Percentiles rank a stretch among this genome's conserved stretches.
Conservation (phyloP, 2,113 vertebrate genomes). For the Xerus inauris region DNA sequence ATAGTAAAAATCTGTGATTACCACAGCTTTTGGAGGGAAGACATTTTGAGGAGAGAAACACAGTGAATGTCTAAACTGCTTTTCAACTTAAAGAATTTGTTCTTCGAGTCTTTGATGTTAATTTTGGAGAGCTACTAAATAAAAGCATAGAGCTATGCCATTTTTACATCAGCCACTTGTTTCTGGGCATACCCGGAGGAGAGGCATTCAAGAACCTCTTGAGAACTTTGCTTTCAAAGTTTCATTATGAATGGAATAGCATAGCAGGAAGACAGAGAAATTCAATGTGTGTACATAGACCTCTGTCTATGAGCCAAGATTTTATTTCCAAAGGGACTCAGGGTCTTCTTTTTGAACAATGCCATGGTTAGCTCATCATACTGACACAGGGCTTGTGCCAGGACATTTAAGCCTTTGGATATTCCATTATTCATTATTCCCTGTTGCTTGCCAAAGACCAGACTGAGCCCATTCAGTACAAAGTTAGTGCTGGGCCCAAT, state of each 20-base stretch:
- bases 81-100: slow-evolving; percentile 70
- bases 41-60: slow-evolving; percentile 4
- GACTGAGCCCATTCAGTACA: slow-evolving; percentile 79
- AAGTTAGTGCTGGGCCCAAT: slow-evolving; percentile 73
- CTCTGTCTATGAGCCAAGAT: slow-evolving; percentile 79
- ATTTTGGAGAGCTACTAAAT: slow-evolving; percentile 67
- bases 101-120: slow-evolving; percentile 74
- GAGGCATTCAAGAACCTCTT: slow-evolving; percentile 79
- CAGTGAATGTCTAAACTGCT: slow-evolving; percentile 47
- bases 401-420: slow-evolving; percentile 78
- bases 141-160: slow-evolving; percentile 64
- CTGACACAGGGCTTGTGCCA: slow-evolving; percentile 76
- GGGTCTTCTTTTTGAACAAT: slow-evolving; percentile 78
- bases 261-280: slow-evolving; percentile 79
- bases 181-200: slow-evolving; percentile 72
- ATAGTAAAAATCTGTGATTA: slow-evolving; percentile 73
- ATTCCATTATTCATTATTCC: slow-evolving; percentile 78
- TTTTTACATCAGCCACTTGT: slow-evolving; percentile 75
- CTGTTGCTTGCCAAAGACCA: slow-evolving; percentile 78
- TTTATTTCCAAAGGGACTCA: slow-evolving; percentile 82
- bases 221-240: slow-evolving; percentile 80
- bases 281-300: slow-evolving; percentile 78
- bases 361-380: slow-evolving; percentile 80
- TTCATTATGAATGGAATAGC: slow-evolving; percentile 80
- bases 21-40: slow-evolving; percentile 63